Percentiles rank a stretch among this genome's conserved stretches.
Evolutionary conservation across 2,888 invertebrate species (phyloP).

Genomic region (Gymnoscelis rufifasciata): DNA sequence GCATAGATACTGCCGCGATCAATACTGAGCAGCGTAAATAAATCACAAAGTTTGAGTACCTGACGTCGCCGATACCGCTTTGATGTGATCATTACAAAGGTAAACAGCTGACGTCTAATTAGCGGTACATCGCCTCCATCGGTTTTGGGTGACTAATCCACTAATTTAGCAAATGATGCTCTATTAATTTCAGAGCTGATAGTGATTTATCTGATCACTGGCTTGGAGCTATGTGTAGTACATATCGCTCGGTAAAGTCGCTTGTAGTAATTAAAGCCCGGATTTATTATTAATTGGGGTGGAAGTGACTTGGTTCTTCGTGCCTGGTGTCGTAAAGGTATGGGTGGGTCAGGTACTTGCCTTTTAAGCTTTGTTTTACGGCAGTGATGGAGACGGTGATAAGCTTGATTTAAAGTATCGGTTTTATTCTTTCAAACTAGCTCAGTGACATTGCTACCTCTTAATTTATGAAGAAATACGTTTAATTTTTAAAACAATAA

Average conservation of each 20-base stretch:
- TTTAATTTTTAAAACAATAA: too few relatives aligned
- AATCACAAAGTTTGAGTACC: constrained; percentile 64
- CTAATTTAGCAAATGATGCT: constrained; percentile 52
- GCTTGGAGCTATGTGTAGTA: constrained; percentile 12
- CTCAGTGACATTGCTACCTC: too few relatives aligned
- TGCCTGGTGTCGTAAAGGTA: constrained; percentile 1
- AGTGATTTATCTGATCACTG: constrained; percentile 36
- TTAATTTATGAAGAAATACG: too few relatives aligned
- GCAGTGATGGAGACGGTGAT: too few relatives aligned
- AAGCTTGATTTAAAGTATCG: too few relatives aligned
- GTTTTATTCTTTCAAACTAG: too few relatives aligned
- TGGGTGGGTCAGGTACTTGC: background rate
- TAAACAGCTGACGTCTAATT: constrained; percentile 63
- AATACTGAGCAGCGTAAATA: constrained; percentile 68
- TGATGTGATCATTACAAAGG: constrained; percentile 62
- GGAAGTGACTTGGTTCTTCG: background rate
- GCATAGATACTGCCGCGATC: constrained; percentile 55
- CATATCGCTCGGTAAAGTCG: constrained; percentile 25
- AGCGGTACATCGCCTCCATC: constrained; percentile 54
- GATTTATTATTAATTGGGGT: constrained; percentile 11
- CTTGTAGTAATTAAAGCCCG: constrained; percentile 16
- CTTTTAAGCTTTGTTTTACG: background rate
- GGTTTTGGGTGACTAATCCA: constrained; percentile 52
- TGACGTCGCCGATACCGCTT: constrained; percentile 38
- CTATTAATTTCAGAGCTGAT: constrained; percentile 49